phyloP scores from a whole-genome alignment of 2,888 invertebrate species.

The Apodemia duryi region DNA sequence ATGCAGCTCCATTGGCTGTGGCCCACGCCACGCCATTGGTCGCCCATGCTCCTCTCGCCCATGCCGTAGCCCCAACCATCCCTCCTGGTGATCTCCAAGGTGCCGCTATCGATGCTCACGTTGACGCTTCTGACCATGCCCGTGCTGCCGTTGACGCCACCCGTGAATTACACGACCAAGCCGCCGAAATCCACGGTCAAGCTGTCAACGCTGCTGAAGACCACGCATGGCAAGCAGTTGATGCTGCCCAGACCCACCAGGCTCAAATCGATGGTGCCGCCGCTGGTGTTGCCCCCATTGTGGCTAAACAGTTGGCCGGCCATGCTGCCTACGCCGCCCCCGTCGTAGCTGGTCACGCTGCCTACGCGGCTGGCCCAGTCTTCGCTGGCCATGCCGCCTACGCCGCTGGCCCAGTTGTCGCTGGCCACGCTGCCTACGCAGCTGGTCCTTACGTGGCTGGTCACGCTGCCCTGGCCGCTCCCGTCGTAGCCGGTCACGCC shows the following conservation, averaged over 20 bases:
- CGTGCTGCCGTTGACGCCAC: constrained; percentile 65
- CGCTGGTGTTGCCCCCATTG: constrained; percentile 65
- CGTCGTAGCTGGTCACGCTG: constrained; percentile 35
- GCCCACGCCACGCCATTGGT: constrained; percentile 46
- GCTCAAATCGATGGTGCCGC: constrained; percentile 70
- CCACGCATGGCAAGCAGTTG: constrained; percentile 70
- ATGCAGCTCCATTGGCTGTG: constrained; percentile 44
- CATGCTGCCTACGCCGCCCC: constrained; percentile 43
- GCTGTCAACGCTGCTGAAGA: constrained; percentile 72
- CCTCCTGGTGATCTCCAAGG: constrained; percentile 66
- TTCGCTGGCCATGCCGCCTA: constrained; percentile 37
- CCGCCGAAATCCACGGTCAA: constrained; percentile 64
- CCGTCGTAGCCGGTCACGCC: constrained; percentile 40
- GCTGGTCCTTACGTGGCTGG: constrained; percentile 34
- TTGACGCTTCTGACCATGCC: constrained; percentile 65
- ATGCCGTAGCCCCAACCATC: constrained; percentile 60
- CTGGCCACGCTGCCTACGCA: constrained; percentile 35
- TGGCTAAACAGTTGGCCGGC: constrained; percentile 67
- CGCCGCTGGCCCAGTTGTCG: constrained; percentile 37
- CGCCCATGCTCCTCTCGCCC: constrained; percentile 42
- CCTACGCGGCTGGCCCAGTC: constrained; percentile 36
- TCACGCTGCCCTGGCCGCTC: constrained; percentile 33
- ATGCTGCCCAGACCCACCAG: constrained; percentile 65
- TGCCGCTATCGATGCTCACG: constrained; percentile 70
- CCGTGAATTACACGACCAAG: constrained; percentile 70